A percentile compares a stretch with the other conserved stretches of the same genome.
Conservation (phyloP, 2,113 vertebrate genomes). For the Melanostigma gelatinosum region DNA sequence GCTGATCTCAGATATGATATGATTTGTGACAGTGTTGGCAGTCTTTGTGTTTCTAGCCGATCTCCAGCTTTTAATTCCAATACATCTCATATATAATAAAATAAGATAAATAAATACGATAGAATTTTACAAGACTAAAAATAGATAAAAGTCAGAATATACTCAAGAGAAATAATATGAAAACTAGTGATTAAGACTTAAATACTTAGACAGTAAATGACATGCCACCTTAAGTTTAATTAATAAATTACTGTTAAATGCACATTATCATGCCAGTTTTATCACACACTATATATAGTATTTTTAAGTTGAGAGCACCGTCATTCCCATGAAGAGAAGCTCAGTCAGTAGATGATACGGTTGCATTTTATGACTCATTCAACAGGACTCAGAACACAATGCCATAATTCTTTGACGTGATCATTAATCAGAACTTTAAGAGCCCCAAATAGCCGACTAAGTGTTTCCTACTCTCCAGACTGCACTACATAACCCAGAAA, state of each 20-base stretch:
- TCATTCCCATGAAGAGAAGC: not conserved
- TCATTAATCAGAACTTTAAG: slow-evolving; percentile 43
- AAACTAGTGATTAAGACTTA: too few relatives aligned
- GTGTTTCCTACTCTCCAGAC: slow-evolving; percentile 28
- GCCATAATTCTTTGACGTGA: slow-evolving; percentile 8
- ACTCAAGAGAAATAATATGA: too few relatives aligned
- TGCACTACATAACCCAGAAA: slow-evolving; percentile 52
- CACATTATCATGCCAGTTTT: not conserved
- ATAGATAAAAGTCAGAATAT: too few relatives aligned
- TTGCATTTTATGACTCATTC: slow-evolving; percentile 20
- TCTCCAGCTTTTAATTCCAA: slow-evolving; percentile 25
- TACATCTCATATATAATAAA: not conserved
- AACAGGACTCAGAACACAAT: slow-evolving; percentile 6
- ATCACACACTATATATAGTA: not conserved
- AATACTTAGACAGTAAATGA: too few relatives aligned
- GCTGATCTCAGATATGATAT: slow-evolving; percentile 30
- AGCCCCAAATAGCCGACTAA: slow-evolving; percentile 19
- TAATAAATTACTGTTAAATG: not conserved
- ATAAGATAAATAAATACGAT: too few relatives aligned
- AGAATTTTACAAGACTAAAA: not conserved
- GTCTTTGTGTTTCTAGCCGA: not conserved
- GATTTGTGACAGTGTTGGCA: slow-evolving; percentile 29
- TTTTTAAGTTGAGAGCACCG: not conserved
- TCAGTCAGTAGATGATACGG: not conserved
- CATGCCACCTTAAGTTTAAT: too few relatives aligned